These are phyloP conservation scores for Pogonus chalceus DNA, from an alignment of 1,140 invertebrate species.

Conservation along the genomic window DNA sequence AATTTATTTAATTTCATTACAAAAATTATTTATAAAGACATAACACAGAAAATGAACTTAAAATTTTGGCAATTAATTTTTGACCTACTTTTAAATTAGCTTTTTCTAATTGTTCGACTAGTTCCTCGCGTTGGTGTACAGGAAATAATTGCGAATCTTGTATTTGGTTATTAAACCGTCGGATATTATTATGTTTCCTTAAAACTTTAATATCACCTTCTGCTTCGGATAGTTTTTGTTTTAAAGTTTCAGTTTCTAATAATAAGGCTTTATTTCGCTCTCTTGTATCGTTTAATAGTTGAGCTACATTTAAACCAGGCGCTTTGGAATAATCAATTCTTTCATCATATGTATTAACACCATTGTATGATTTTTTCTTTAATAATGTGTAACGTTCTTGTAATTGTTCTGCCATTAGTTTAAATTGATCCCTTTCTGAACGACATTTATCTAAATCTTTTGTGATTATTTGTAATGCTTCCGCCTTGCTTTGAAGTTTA, in stretches of 20 bases:
- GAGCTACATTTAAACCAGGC: constrained; percentile 25
- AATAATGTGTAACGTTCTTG: constrained; percentile 50
- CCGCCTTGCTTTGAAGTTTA: constrained; percentile 70
- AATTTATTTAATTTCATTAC: constrained; percentile 1
- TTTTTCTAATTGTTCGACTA: constrained; percentile 58
- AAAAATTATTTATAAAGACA: constrained; percentile 1
- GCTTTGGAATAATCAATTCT: constrained; percentile 9
- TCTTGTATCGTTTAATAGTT: constrained; percentile 44
- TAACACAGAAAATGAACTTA: background rate
- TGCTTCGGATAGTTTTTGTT: constrained; percentile 59
- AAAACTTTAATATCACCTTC: constrained; percentile 61
- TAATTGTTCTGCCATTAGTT: constrained; percentile 70
- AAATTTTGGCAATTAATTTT: background rate
- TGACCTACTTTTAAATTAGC: constrained; percentile 48
- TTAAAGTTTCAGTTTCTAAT: constrained; percentile 57
- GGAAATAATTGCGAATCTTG: constrained; percentile 33
- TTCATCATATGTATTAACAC: constrained; percentile 17
- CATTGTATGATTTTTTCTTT: constrained; percentile 34
- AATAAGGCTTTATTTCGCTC: constrained; percentile 57
- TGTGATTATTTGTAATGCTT: constrained; percentile 64
- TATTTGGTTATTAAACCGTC: constrained; percentile 16
- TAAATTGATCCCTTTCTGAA: constrained; percentile 69
- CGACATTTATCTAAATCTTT: constrained; percentile 69
- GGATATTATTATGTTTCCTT: constrained; percentile 25
- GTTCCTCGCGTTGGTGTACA: constrained; percentile 49